phyloP scores from a whole-genome alignment of 2,113 vertebrate genomes.

The Phocoena sinus region DNA sequence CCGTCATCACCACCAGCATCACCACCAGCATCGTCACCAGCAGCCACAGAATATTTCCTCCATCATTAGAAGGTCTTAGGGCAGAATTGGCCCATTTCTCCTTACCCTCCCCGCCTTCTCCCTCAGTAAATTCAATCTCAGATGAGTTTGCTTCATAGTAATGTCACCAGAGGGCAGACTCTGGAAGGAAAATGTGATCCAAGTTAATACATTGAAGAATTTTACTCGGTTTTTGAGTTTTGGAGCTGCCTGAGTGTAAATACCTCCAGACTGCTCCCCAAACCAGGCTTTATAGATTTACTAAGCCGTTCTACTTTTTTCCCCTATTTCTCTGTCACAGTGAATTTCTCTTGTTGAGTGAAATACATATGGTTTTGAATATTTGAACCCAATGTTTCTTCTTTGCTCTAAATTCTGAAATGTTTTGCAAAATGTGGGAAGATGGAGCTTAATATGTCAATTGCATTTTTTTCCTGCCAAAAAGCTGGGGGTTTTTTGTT shows the following conservation, averaged over 20 bases:
- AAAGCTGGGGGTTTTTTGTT: neutral
- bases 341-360: neutral
- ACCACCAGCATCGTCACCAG: accelerated
- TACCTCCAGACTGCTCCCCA: neutral
- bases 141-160: neutral
- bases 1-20: accelerated
- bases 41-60: neutral
- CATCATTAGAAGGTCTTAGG: neutral
- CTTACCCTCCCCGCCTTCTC: neutral
- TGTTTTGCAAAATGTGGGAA: conserved; percentile 23
- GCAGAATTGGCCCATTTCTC: neutral
- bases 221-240: neutral
- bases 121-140: neutral
- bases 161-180: conserved; percentile 42
- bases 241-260: neutral
- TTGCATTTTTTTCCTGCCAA: neutral
- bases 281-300: neutral
- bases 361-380: neutral
- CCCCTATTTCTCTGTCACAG: neutral
- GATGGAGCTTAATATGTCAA: neutral
- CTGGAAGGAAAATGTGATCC: neutral
- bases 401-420: conserved; percentile 38
- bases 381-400: conserved; percentile 26
- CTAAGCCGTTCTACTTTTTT: neutral
- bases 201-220: neutral